A percentile compares a stretch with the other conserved stretches of the same genome.
These are phyloP conservation scores for Motacilla alba DNA, from an alignment of 2,113 vertebrate species.

Conservation along the genomic window DNA sequence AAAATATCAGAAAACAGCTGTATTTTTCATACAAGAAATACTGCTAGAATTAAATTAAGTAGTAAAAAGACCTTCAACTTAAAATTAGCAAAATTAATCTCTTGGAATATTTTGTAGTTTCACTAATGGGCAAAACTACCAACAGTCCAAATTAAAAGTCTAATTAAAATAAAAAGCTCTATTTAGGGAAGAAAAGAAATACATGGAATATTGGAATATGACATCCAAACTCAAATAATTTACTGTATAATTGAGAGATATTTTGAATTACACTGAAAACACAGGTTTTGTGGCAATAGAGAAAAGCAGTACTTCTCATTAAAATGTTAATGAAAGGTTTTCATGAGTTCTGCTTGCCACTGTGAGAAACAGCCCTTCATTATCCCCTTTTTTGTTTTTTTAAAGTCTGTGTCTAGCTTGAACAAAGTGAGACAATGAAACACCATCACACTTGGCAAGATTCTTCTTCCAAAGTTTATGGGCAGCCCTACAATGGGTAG, in stretches of 20 bases:
- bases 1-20: not conserved
- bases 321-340: not conserved
- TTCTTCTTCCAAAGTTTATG: not conserved
- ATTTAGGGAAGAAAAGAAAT: not conserved
- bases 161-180: not conserved
- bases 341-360: not conserved
- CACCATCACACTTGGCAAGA: not conserved
- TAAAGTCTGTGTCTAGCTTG: not conserved
- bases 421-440: not conserved
- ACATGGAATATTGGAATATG: not conserved
- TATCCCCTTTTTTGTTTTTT: not conserved
- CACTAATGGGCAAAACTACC: not conserved
- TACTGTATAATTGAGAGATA: not conserved
- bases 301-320: not conserved
- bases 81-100: not conserved
- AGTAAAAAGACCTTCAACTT: not conserved
- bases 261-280: not conserved
- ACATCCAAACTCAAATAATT: not conserved
- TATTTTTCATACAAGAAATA: not conserved
- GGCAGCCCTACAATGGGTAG: not conserved
- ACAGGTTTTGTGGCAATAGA: not conserved
- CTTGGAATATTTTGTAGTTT: not conserved
- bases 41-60: not conserved
- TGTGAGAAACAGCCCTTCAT: not conserved
- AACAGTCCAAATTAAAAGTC: not conserved